These are phyloP conservation scores for Xanthia togata DNA, from an alignment of 2,888 invertebrate species.

Conservation along the genomic window DNA sequence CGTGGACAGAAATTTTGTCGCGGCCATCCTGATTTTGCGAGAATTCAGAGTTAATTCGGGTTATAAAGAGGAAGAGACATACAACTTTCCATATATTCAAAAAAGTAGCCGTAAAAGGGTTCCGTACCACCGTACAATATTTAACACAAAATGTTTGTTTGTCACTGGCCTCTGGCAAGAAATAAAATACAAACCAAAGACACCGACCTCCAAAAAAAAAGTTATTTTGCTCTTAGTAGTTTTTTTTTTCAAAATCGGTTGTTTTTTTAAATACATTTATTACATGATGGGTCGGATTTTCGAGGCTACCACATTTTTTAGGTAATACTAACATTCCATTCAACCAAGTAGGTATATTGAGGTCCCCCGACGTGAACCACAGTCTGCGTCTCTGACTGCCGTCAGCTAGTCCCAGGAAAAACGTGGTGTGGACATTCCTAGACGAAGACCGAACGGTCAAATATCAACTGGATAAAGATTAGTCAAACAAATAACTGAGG, in stretches of 20 bases:
- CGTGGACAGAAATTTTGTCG: conserved; percentile 27
- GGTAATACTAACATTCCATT: not conserved
- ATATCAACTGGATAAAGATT: conserved; percentile 14
- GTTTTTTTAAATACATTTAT: too few species aligned
- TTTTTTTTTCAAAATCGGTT: too few species aligned
- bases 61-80: not conserved
- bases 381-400: not conserved
- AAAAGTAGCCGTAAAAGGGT: not conserved
- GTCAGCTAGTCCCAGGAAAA: not conserved
- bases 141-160: too few species aligned
- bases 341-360: not conserved
- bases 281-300: not conserved
- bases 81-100: not conserved
- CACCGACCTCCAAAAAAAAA: too few species aligned
- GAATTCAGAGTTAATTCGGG: not conserved
- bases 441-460: not conserved
- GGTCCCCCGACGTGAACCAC: not conserved
- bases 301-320: not conserved
- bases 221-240: too few species aligned
- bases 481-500: conserved; percentile 12
- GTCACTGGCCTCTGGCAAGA: too few species aligned
- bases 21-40: not conserved
- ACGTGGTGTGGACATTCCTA: conserved; percentile 4
- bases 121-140: not conserved
- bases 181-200: too few species aligned